Evolutionary conservation across 2,888 invertebrate species (phyloP).

Genomic region (Meliscaeva auricollis): DNA sequence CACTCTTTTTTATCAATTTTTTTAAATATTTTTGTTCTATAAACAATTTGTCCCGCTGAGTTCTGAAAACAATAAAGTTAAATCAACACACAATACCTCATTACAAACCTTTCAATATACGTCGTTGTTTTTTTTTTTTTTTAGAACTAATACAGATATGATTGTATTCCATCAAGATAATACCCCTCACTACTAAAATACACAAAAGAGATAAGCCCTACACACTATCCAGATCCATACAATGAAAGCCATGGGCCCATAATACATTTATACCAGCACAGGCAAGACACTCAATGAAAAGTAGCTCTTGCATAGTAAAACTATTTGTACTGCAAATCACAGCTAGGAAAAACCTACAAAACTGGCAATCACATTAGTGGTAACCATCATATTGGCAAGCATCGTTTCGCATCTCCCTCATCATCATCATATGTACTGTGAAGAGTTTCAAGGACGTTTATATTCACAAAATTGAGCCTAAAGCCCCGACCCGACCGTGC

Average conservation of each 20-base stretch:
- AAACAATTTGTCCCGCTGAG: no score
- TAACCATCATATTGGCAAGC: constrained; percentile 19
- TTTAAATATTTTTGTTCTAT: no score
- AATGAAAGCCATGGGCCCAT: not conserved
- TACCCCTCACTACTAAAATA: not conserved
- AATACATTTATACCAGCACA: not conserved
- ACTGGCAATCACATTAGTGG: constrained; percentile 8
- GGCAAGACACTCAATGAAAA: constrained; percentile 14
- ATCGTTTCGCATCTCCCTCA: constrained; percentile 20
- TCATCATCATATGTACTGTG: not conserved
- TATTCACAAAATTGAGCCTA: constrained; percentile 5
- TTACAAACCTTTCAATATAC: no score
- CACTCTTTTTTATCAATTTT: no score
- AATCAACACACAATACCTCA: no score
- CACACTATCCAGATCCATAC: not conserved
- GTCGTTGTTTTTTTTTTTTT: no score
- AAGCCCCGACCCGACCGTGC: not conserved
- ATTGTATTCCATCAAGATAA: no score
- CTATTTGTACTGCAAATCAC: constrained; percentile 15
- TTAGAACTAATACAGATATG: no score
- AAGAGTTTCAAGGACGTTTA: not conserved
- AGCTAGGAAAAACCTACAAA: constrained; percentile 2
- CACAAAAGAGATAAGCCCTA: not conserved
- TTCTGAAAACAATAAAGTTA: no score
- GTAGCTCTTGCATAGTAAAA: constrained; percentile 9